Evolutionary conservation across 2,888 invertebrate genomes (phyloP).

Genomic region (Laspeyria flexula): DNA sequence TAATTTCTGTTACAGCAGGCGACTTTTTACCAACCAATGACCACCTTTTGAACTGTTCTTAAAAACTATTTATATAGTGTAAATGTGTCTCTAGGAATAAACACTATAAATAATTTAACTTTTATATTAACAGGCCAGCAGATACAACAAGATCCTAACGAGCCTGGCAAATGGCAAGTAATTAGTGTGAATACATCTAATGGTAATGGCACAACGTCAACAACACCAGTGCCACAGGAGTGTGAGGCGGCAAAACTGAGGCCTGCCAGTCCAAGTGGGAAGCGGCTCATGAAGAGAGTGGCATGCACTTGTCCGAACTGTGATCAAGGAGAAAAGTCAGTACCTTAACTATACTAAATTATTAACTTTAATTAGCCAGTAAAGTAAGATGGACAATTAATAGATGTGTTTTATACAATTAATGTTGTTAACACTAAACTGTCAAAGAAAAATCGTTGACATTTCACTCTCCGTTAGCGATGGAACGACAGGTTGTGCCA

Average conservation of each 20-base stretch:
- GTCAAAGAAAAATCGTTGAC: too few species aligned
- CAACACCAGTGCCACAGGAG: slow-evolving; percentile 56
- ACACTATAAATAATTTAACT: too few species aligned
- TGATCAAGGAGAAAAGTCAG: slow-evolving; percentile 92
- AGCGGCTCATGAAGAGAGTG: slow-evolving; percentile 91
- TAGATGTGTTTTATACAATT: too few species aligned
- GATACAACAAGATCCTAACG: slow-evolving; percentile 93
- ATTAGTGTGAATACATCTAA: slow-evolving; percentile 71
- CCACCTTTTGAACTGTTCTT: too few species aligned
- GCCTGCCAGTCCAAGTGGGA: slow-evolving; percentile 63
- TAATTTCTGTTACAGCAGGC: too few species aligned
- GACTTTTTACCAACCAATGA: too few species aligned
- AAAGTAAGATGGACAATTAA: too few species aligned
- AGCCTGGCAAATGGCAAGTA: slow-evolving; percentile 94
- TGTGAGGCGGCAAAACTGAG: slow-evolving; percentile 70
- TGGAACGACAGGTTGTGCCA: too few species aligned
- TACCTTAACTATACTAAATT: slow-evolving; percentile 8
- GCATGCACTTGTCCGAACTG: slow-evolving; percentile 99
- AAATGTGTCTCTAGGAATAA: too few species aligned
- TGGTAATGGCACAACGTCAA: slow-evolving; percentile 37
- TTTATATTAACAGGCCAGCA: slow-evolving; percentile 86
- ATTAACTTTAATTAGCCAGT: background rate
- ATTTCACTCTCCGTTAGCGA: too few species aligned
- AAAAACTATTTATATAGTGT: too few species aligned
- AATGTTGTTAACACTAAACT: too few species aligned